Conservation (phyloP, 2,888 invertebrate species). For the Crocallis elinguaria region DNA sequence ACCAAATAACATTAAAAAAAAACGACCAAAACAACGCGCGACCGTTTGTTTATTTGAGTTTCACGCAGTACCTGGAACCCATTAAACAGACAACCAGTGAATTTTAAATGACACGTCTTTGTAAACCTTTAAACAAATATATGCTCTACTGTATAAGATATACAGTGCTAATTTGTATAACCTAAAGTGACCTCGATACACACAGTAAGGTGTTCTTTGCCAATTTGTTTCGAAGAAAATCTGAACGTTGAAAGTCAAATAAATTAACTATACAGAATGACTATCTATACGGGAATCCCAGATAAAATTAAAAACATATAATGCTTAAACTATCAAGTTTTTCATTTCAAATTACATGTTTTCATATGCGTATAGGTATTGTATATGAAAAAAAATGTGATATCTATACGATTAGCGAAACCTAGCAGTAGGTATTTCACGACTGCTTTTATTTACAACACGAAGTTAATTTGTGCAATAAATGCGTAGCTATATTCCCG, state of each 20-base stretch:
- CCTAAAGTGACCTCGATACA: constrained; percentile 33
- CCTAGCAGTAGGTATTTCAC: too few species aligned
- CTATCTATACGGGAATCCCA: not conserved
- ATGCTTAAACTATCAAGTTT: too few species aligned
- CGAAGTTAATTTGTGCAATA: too few species aligned
- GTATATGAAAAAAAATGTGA: too few species aligned
- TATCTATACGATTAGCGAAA: too few species aligned
- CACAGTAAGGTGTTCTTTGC: constrained; percentile 30
- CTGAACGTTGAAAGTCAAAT: constrained; percentile 18
- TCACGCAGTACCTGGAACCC: constrained; percentile 62
- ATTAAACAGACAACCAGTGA: constrained; percentile 57
- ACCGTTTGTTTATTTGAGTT: constrained; percentile 51
- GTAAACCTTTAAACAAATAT: constrained; percentile 21
- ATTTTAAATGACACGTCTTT: constrained; percentile 53
- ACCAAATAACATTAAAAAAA: too few species aligned
- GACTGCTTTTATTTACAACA: too few species aligned
- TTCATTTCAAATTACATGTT: too few species aligned
- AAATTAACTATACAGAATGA: constrained; percentile 7
- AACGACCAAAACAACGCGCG: not conserved
- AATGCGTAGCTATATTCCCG: too few species aligned
- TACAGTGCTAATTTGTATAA: constrained; percentile 27
- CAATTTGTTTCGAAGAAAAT: constrained; percentile 38
- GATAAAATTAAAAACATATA: not conserved
- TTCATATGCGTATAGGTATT: too few species aligned
- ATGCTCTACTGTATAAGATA: constrained; percentile 20